Base-by-base conservation (phyloP, 2,113 vertebrate genomes). In the Caranx ignobilis region DNA sequence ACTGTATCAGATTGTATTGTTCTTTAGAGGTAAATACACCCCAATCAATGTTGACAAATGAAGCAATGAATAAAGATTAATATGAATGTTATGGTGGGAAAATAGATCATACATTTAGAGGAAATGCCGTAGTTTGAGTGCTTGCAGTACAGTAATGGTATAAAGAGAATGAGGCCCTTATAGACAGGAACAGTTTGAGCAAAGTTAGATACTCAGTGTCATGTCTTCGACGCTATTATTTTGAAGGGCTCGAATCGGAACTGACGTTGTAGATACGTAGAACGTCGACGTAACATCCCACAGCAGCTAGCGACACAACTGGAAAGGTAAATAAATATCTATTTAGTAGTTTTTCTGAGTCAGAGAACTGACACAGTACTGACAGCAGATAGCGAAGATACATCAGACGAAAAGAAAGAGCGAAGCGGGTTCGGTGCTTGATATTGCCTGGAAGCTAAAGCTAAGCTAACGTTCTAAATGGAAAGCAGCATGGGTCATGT, bases 171-270 rank as follows among this genome's bases (percentile, higher is more conserved):
- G 26, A 26, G 26, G 26, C 26, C 26, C 26, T 26, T 26, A 26
- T 26, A 26, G 26, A 26, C 26, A 26, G 26, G 26, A 26, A 26
- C 26, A 26, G 6, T 41, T 10, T 41, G 8, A 11, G 39, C 39
- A 45, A 45, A 45, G 13, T 12, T 45, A 12, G 43, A 12, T 45
- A 45, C 11, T 45, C 43, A 19, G 9, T 50, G 18, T 50, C 2
- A 7, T 19, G 5, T 71, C 19, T 18, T 10, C 13, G 35, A 13
- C 5, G 52, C 79, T 76, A 79, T 88, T 88, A 83, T 74, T 80
- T 16, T 80, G 83, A 80, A 85, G 11, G 21, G 0, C 12, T 4
- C 2, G 2, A 0, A 11, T 2, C 72, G 77, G 81, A 86, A 77
- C 71, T 65, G 7, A 0, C 2, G 59, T 39, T n/a, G 19, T n/a